Conservation (phyloP, 2,888 invertebrate species). For the Eristalis tenax region DNA sequence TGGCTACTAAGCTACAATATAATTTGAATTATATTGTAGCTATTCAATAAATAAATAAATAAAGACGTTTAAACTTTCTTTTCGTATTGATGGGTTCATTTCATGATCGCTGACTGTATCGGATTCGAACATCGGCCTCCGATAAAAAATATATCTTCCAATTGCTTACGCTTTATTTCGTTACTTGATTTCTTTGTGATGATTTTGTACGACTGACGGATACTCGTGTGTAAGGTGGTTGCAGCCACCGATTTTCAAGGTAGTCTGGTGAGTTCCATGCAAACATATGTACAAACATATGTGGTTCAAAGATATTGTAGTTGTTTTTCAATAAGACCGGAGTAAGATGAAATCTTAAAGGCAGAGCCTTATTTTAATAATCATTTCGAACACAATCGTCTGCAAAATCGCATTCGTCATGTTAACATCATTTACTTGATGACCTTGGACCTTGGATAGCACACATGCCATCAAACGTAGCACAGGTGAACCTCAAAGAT, state of each 20-base stretch:
- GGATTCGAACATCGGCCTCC: background rate
- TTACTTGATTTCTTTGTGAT: constrained; percentile 16
- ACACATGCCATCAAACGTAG: background rate
- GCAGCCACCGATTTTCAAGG: constrained; percentile 21
- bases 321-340: background rate
- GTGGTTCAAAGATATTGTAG: background rate
- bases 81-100: background rate
- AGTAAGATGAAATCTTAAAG: background rate
- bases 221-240: background rate
- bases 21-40: too few relatives aligned
- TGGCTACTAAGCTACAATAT: too few relatives aligned
- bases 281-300: background rate
- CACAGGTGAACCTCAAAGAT: background rate
- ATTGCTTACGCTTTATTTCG: constrained; percentile 4
- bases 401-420: background rate
- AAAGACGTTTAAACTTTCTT: background rate
- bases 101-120: background rate
- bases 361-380: background rate
- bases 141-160: background rate
- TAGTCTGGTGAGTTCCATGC: constrained; percentile 6
- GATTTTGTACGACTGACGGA: constrained; percentile 4
- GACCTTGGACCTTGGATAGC: background rate
- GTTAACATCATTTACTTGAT: background rate
- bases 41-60: background rate
- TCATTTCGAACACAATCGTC: background rate